These are phyloP conservation scores for Yponomeuta cagnagella DNA, from an alignment of 2,888 invertebrate species.

Conservation along the genomic window DNA sequence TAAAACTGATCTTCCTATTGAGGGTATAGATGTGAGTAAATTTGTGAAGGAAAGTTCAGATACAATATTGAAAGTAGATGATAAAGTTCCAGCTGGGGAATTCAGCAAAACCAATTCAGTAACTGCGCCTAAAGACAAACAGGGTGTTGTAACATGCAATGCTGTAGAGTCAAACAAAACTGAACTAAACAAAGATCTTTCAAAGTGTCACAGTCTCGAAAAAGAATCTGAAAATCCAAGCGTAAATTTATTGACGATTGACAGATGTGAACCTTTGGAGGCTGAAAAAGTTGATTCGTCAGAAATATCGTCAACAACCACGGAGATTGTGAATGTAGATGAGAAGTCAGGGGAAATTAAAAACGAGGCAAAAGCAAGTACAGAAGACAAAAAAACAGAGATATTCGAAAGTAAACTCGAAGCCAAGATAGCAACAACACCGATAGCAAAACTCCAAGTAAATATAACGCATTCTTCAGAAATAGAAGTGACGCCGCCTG, in stretches of 20 bases:
- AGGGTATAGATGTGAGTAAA: constrained; percentile 21
- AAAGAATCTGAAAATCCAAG: not conserved
- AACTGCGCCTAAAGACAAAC: not conserved
- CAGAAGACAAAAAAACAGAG: not conserved
- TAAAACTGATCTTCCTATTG: constrained; percentile 19
- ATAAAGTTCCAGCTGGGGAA: not conserved
- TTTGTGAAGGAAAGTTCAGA: not conserved
- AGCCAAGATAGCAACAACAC: not conserved
- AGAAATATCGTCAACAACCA: not conserved
- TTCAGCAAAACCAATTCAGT: not conserved
- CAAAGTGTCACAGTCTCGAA: not conserved
- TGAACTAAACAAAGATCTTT: not conserved
- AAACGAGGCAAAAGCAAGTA: not conserved
- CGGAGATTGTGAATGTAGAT: not conserved
- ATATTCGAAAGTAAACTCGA: not conserved
- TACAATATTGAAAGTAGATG: not conserved
- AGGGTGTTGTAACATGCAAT: not conserved
- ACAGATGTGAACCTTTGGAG: not conserved
- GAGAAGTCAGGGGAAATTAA: not conserved
- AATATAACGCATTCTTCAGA: not conserved
- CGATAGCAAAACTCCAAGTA: not conserved
- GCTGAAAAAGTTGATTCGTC: not conserved
- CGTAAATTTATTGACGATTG: not conserved
- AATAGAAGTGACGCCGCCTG: not conserved
- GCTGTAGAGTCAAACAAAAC: not conserved